Evolutionary conservation across 2,888 invertebrate species (phyloP), one percentile per base, ranked within the genome.

Genomic region (Dorcus parallelipipedus): DNA sequence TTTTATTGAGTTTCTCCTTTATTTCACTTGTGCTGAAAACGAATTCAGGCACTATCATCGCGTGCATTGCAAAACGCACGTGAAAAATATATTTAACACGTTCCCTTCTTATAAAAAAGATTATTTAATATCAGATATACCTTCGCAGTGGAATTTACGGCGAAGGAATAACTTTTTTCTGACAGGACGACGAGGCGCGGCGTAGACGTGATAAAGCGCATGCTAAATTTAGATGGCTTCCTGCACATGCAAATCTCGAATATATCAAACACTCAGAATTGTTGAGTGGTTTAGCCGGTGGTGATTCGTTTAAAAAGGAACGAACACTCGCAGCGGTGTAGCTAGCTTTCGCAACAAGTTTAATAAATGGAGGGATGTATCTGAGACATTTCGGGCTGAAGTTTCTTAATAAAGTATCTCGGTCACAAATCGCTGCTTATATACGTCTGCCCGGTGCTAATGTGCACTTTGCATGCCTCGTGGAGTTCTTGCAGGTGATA

Each of bases 401-500:
- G 43, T 26, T 39, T 43, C 50, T 50, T 38, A 45, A 43, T 17
- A 14, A 17, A 45, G 45, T 55, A 52, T 49, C 52, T 52, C 58
- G 58, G 61, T 80, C 81, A 73, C 80, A 80, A 77, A 80, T 65
- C 64, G 66, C 59, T 52, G 64, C 63, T 64, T 65, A 64, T 61
- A 54, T 63, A 64, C 61, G 60, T 65, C 62, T 64, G 54, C 59
- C 51, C 55, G 59, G 58, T 42, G 64, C 63, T 67, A 67, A 67
- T 67, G 67, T 64, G 63, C 67, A 64, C 67, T 67, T 67, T 67
- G 67, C 67, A 67, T 67, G 67, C 64, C 59, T 60, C 53, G 56
- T 60, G 61, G 59, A 57, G 56, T 59, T 58, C 56, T 49, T 56
- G 57, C 61, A 58, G 58, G 61, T 67, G 67, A 67, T 67, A 64